Percentiles rank a stretch among this genome's conserved stretches.
These are phyloP conservation scores for Halcyon smyrnensis DNA, from an alignment of 2,797 vertebrate genomes.

Conservation along the genomic window DNA sequence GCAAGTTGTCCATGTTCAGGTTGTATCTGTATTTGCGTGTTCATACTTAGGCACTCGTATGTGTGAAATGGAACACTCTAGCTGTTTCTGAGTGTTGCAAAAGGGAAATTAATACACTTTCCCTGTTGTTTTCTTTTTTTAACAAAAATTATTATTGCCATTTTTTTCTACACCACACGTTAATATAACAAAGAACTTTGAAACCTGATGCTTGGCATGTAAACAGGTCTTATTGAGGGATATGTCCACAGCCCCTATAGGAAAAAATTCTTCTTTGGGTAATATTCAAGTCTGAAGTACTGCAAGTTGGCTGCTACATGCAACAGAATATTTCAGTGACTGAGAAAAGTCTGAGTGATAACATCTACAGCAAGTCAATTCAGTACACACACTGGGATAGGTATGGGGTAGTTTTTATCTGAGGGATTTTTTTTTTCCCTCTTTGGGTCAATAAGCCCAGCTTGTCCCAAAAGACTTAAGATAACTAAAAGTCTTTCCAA, in stretches of 20 bases:
- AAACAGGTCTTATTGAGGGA: neutral
- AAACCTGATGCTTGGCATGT: neutral
- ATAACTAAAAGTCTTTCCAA: neutral
- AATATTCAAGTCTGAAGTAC: neutral
- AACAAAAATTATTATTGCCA: neutral
- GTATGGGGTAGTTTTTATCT: neutral
- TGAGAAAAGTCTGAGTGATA: neutral
- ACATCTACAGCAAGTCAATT: neutral
- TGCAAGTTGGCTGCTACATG: neutral
- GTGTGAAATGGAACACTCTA: conserved; percentile 32
- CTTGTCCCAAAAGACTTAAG: neutral
- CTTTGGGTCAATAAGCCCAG: neutral
- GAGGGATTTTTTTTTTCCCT: neutral
- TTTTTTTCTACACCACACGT: neutral
- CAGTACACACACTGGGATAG: neutral
- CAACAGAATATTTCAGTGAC: neutral
- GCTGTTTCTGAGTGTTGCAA: neutral
- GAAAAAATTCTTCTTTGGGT: neutral
- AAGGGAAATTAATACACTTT: neutral
- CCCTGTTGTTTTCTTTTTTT: neutral
- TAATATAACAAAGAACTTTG: neutral
- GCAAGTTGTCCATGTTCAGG: neutral
- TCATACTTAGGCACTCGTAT: rapidly evolving
- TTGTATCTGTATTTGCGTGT: neutral
- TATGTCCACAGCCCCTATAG: neutral